Evolutionary conservation across 2,888 invertebrate species (phyloP), one percentile per base, ranked within the genome.

Genomic region (Xanthorhoe spadicearia): DNA sequence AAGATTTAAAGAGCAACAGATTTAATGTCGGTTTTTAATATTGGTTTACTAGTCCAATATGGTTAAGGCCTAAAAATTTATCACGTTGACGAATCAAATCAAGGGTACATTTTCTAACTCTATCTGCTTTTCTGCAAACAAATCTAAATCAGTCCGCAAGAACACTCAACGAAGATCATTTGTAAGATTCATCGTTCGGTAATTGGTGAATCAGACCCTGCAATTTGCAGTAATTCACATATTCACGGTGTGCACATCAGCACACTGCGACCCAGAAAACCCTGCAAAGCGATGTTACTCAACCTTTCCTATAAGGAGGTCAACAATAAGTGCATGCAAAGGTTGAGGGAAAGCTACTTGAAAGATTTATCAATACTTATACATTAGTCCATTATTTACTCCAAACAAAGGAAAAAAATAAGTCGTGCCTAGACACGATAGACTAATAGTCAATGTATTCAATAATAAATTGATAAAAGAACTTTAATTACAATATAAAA

Each of bases 301-400:
- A 64, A 64, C 61, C 57, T 60, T 63, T 64, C 32, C 61, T 52
- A 54, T 35, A 58, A 57, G 62, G 59, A 63, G 64, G 61, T 92
- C 92, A 72, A 77, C 93, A 64, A 78, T 79, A 60, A 80, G 53
- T 63, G 63, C 52, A 64, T 49, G 54, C 43, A 60, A 60, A 60
- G 51, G 49, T 55, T 89, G 86, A 2, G 84, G 75, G 23, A 38
- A 46, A 55, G 51, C 38, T 53, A 8, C 48, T 43, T 43, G 38
- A 13, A 13, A 43, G 1, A 1, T 43, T 43, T 43, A 13, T 43
- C 38, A 43, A 43, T 38, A 38, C 35, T 38, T 38, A 9, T 4
- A 13, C 38, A 38, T 2, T 38, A 10, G 38, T 35, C 35, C 23
- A 23, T 3, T 23, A 4, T n/a, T n/a, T n/a, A n/a, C n/a, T n/a